Percentiles rank a stretch among this genome's conserved stretches.
Conservation (phyloP, 2,888 invertebrate genomes). For the Eurytoma adleriae region DNA sequence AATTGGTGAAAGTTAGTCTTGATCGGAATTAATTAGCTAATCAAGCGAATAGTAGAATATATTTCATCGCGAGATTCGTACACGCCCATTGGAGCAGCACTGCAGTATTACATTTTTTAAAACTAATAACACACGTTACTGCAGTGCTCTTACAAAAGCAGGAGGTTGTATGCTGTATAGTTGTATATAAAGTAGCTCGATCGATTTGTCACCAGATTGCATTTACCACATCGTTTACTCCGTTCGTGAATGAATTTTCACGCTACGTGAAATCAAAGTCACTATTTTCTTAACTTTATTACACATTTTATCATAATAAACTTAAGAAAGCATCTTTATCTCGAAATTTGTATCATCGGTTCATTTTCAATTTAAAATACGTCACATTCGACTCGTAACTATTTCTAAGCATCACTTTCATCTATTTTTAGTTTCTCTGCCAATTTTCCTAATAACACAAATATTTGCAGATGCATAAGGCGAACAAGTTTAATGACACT, state of each 20-base stretch:
- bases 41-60: conserved; percentile 39
- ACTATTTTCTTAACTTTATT: conserved; percentile 55
- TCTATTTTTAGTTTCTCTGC: conserved; percentile 1
- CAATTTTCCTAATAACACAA: background rate
- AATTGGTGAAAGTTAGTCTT: conserved; percentile 42
- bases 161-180: conserved; percentile 46
- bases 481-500: background rate
- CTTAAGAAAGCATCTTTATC: conserved; percentile 49
- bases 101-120: conserved; percentile 50
- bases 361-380: conserved; percentile 12
- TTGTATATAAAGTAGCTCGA: conserved; percentile 50
- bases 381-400: background rate
- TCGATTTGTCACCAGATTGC: conserved; percentile 50
- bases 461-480: conserved; percentile 17
- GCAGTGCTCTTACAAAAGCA: conserved; percentile 25
- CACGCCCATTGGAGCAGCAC: conserved; percentile 12
- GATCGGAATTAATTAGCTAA: conserved; percentile 33
- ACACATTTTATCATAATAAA: conserved; percentile 38
- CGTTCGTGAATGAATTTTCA: conserved; percentile 48
- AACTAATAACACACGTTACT: conserved; percentile 25
- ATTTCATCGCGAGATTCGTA: conserved; percentile 35
- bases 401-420: background rate
- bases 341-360: conserved; percentile 12
- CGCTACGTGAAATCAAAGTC: conserved; percentile 47
- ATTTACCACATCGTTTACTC: conserved; percentile 50